A percentile compares a stretch with the other conserved stretches of the same genome.
Evolutionary conservation across 1,140 invertebrate genomes (phyloP).

Genomic region (Aphelinus atriplicis): DNA sequence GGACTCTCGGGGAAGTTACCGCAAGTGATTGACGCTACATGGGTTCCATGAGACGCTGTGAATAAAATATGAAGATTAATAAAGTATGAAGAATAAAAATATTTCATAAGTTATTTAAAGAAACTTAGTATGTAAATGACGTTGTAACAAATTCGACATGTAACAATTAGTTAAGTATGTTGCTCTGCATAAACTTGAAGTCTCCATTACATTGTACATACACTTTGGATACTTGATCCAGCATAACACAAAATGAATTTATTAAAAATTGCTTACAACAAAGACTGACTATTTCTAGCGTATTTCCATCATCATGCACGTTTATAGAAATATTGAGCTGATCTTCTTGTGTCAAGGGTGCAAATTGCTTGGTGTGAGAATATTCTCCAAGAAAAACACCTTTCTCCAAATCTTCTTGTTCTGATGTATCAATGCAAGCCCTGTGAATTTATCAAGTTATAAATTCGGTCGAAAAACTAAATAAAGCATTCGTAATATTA

Average conservation of each 20-base stretch:
- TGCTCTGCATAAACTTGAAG: too few relatives aligned
- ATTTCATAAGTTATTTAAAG: too few relatives aligned
- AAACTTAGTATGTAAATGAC: too few relatives aligned
- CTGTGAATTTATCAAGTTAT: slow-evolving; percentile 63
- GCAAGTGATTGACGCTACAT: slow-evolving; percentile 95
- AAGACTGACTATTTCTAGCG: slow-evolving; percentile 92
- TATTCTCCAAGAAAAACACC: slow-evolving; percentile 88
- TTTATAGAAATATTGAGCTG: slow-evolving; percentile 92
- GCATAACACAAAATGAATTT: slow-evolving; percentile 7
- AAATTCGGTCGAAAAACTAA: not conserved
- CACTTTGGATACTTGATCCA: too few relatives aligned
- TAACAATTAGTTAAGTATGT: too few relatives aligned
- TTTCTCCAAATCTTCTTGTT: slow-evolving; percentile 80
- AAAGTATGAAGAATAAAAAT: slow-evolving; percentile 5
- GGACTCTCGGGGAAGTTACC: slow-evolving; percentile 91
- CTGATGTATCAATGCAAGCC: slow-evolving; percentile 88
- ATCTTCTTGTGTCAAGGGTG: slow-evolving; percentile 79
- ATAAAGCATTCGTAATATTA: too few relatives aligned
- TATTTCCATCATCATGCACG: slow-evolving; percentile 91
- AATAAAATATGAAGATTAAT: slow-evolving; percentile 49
- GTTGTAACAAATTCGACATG: too few relatives aligned
- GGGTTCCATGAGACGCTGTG: slow-evolving; percentile 92
- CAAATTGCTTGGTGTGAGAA: slow-evolving; percentile 81
- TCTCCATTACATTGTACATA: too few relatives aligned
- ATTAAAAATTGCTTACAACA: slow-evolving; percentile 78